Conservation (phyloP, 2,113 vertebrate species). For the Atrichornis clamosus region DNA sequence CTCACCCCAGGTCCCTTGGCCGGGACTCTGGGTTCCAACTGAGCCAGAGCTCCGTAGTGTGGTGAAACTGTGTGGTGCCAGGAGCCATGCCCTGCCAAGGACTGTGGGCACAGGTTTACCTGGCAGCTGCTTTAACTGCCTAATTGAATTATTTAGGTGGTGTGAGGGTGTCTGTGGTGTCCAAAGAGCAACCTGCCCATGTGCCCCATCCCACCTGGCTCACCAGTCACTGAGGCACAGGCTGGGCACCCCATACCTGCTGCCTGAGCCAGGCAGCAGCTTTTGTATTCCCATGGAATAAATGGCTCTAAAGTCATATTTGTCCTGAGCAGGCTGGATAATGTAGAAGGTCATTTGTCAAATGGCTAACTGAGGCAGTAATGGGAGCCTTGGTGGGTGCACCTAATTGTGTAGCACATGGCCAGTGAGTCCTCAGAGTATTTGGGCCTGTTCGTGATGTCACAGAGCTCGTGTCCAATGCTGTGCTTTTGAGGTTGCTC, state of each 20-base stretch:
- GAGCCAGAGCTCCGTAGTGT: accelerated
- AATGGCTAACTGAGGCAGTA: background rate
- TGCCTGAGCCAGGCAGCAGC: background rate
- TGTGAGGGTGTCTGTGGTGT: background rate
- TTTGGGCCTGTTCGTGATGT: background rate
- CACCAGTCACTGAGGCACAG: accelerated
- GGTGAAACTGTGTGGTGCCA: background rate
- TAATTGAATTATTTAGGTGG: accelerated
- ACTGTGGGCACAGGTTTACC: accelerated
- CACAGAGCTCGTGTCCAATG: accelerated
- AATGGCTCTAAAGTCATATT: background rate
- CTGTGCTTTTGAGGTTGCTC: background rate
- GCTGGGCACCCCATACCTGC: accelerated
- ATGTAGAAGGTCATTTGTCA: background rate
- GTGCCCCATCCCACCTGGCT: background rate
- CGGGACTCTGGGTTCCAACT: accelerated
- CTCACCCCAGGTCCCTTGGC: background rate
- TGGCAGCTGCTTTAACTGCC: background rate
- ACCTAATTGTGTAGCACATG: background rate
- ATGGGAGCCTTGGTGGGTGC: background rate
- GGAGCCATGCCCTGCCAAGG: accelerated
- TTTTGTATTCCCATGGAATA: accelerated
- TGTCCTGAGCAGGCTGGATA: background rate
- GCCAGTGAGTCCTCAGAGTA: background rate
- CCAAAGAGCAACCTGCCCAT: accelerated